Evolutionary conservation across 2,797 vertebrate genomes (phyloP).

Genomic region (Acrossocheilus wenchowensis): DNA sequence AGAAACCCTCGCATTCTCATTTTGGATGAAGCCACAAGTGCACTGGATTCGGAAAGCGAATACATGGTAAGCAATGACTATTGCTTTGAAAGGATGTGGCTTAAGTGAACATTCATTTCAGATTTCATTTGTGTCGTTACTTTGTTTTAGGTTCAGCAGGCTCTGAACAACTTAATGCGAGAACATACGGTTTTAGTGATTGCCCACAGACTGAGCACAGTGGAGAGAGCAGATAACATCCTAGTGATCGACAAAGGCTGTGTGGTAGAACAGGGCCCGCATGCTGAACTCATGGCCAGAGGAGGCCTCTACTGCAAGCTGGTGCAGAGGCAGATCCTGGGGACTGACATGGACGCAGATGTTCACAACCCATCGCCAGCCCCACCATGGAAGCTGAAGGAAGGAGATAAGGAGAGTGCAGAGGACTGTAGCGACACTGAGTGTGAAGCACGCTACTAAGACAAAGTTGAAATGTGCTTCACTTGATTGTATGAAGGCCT

Average conservation of each 20-base stretch:
- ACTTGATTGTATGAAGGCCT: not conserved
- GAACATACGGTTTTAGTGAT: constrained; percentile 89
- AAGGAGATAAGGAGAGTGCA: constrained; percentile 36
- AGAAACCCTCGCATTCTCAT: constrained; percentile 88
- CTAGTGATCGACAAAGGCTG: constrained; percentile 84
- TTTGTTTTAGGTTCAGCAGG: constrained; percentile 87
- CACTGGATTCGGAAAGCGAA: constrained; percentile 93
- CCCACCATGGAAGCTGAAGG: constrained; percentile 15
- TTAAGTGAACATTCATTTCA: not conserved
- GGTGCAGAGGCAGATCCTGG: constrained; percentile 91
- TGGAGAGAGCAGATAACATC: constrained; percentile 88
- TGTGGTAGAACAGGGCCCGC: constrained; percentile 89
- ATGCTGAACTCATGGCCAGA: constrained; percentile 88
- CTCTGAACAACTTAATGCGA: constrained; percentile 83
- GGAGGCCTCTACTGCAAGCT: constrained; percentile 89
- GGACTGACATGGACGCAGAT: constrained; percentile 72
- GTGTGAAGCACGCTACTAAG: constrained; percentile 66
- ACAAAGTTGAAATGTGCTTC: not conserved
- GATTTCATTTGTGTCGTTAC: constrained; percentile 2
- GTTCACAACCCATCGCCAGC: constrained; percentile 43
- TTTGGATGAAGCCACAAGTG: constrained; percentile 95
- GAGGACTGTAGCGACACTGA: constrained; percentile 69
- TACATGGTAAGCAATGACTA: constrained; percentile 80
- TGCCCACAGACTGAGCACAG: constrained; percentile 94
- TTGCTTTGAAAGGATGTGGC: not conserved